These are phyloP conservation scores for Delichon dasypus DNA, from an alignment of 2,797 vertebrate genomes.

Conservation along the genomic window DNA sequence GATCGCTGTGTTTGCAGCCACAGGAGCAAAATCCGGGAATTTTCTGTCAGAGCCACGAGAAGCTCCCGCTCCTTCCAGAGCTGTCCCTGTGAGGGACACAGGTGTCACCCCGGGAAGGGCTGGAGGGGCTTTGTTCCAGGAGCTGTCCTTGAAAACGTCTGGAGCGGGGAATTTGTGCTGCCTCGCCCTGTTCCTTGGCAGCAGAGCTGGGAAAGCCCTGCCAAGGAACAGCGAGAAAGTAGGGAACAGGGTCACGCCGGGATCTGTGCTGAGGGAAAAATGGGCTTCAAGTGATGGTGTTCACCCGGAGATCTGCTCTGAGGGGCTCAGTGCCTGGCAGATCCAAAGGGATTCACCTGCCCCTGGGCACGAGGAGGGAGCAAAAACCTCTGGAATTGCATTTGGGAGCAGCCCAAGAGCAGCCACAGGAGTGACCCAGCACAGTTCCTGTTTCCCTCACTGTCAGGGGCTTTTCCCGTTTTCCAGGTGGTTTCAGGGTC, in stretches of 20 bases:
- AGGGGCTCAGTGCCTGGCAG: neutral
- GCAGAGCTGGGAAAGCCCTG: neutral
- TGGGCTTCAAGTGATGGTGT: fast-evolving
- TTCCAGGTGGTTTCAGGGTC: no score
- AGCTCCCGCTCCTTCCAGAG: fast-evolving
- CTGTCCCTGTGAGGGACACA: neutral
- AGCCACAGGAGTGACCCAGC: neutral
- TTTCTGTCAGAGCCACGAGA: neutral
- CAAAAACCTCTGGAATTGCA: fast-evolving
- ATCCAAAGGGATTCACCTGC: neutral
- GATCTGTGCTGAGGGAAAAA: neutral
- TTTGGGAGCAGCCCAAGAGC: neutral
- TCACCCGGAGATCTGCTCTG: neutral
- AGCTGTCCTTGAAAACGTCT: neutral
- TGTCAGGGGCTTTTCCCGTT: no score
- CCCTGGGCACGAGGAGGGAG: fast-evolving
- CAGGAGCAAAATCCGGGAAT: neutral
- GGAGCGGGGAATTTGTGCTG: neutral
- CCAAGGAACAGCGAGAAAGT: neutral
- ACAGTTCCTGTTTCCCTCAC: neutral
- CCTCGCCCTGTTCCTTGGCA: neutral
- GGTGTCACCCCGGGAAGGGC: neutral
- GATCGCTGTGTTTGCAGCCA: neutral
- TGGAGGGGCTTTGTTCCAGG: neutral
- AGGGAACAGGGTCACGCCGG: neutral